Conservation (phyloP, 1,140 invertebrate genomes). For the Apis cerana region DNA sequence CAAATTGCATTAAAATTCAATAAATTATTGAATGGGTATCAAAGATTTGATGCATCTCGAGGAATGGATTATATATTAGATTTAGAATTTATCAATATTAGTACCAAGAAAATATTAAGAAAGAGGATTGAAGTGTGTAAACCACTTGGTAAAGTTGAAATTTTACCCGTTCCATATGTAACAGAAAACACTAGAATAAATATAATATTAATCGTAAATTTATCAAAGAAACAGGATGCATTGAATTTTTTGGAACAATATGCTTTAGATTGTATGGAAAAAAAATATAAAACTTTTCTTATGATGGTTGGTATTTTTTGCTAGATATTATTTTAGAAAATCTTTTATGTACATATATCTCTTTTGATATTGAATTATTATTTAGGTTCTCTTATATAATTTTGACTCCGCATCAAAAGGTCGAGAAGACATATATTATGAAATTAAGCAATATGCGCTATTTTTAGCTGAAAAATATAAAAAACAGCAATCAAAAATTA, state of each 20-base stretch:
- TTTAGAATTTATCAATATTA: conserved; percentile 82
- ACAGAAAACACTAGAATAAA: conserved; percentile 92
- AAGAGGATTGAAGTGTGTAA: conserved; percentile 87
- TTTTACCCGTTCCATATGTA: conserved; percentile 94
- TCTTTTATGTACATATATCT: conserved; percentile 40
- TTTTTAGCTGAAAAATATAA: conserved; percentile 86
- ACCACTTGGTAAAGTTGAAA: conserved; percentile 91
- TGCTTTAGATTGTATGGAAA: conserved; percentile 87
- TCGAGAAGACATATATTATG: conserved; percentile 84
- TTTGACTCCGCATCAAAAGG: conserved; percentile 85
- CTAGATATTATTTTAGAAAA: conserved; percentile 11
- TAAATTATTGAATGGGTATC: conserved; percentile 90
- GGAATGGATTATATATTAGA: conserved; percentile 95
- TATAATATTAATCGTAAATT: conserved; percentile 86
- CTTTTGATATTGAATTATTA: conserved; percentile 53
- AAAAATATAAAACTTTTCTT: conserved; percentile 89
- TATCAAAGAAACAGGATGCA: conserved; percentile 80
- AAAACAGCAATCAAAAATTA: conserved; percentile 86
- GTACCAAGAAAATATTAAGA: conserved; percentile 71
- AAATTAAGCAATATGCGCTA: conserved; percentile 84
- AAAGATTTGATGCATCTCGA: conserved; percentile 91
- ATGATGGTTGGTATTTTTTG: conserved; percentile 83
- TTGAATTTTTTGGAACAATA: conserved; percentile 87
- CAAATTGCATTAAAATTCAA: conserved; percentile 81
- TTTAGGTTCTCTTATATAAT: conserved; percentile 84